Conservation (phyloP, 2,888 invertebrate genomes). For the Tipula confusa region DNA sequence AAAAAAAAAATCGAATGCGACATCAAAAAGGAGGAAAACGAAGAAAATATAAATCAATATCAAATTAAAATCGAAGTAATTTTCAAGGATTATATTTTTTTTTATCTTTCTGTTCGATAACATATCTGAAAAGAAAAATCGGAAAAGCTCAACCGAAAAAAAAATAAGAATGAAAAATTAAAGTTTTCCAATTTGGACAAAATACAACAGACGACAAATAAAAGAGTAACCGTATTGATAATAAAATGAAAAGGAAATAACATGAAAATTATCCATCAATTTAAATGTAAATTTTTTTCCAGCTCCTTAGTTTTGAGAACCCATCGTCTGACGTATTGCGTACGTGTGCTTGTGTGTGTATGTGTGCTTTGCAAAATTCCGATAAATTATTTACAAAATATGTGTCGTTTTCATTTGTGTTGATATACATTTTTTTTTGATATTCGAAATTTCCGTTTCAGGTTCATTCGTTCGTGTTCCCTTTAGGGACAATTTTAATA, state of each 20-base stretch:
- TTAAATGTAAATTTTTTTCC: constrained; percentile 1
- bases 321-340: not conserved
- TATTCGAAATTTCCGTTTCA: not conserved
- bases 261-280: constrained; percentile 12
- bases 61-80: constrained; percentile 1
- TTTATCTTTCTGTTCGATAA: not conserved
- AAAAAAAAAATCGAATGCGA: not conserved
- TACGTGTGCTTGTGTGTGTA: not conserved
- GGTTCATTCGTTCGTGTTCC: not conserved
- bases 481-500: constrained; percentile 20
- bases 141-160: not conserved
- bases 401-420: constrained; percentile 12
- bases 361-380: not conserved
- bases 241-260: constrained; percentile 12
- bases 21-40: too few relatives aligned
- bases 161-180: not conserved
- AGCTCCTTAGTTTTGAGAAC: not conserved
- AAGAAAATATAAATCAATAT: constrained; percentile 14
- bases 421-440: not conserved
- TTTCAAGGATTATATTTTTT: not conserved
- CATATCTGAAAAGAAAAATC: not conserved
- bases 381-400: not conserved
- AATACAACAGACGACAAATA: not conserved
- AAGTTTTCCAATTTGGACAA: not conserved
- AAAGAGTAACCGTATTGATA: not conserved